Percentiles rank a stretch among this genome's conserved stretches.
These are phyloP conservation scores for Amia ocellicauda DNA, from an alignment of 2,113 vertebrate species.

Conservation along the genomic window DNA sequence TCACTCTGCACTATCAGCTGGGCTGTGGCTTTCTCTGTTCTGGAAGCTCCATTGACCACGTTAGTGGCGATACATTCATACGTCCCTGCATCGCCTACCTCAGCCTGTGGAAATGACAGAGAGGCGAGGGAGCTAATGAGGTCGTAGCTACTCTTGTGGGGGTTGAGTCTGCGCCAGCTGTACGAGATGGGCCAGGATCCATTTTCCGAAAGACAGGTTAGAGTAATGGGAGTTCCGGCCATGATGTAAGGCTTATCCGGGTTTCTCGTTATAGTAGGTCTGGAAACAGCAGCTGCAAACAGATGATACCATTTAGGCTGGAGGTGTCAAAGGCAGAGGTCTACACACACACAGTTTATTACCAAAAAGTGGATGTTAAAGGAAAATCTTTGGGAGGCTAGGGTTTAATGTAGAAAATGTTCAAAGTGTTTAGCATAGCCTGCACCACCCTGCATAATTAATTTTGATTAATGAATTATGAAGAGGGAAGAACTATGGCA, in stretches of 20 bases:
- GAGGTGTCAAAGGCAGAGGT: not conserved
- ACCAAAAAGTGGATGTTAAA: no score
- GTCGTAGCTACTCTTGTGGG: not conserved
- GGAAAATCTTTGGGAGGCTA: no score
- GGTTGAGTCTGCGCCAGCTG: slow-evolving; percentile 1
- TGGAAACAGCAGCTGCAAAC: not conserved
- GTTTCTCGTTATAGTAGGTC: not conserved
- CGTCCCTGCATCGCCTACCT: not conserved
- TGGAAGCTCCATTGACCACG: not conserved
- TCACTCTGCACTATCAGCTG: not conserved
- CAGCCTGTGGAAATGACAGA: not conserved
- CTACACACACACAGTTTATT: no score
- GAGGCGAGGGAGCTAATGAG: not conserved
- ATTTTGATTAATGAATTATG: no score
- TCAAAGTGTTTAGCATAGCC: no score
- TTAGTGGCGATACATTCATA: not conserved
- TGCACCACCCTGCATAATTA: no score
- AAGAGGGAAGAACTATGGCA: no score
- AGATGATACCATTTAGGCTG: not conserved
- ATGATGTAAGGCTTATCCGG: not conserved
- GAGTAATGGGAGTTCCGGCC: not conserved
- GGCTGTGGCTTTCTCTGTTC: not conserved
- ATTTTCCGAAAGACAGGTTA: not conserved
- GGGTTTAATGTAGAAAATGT: no score
- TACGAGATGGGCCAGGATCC: slow-evolving; percentile 5